A percentile compares a stretch with the other conserved stretches of the same genome.
These are phyloP conservation scores for Gambusia affinis DNA, from an alignment of 2,113 vertebrate species.

Conservation along the genomic window DNA sequence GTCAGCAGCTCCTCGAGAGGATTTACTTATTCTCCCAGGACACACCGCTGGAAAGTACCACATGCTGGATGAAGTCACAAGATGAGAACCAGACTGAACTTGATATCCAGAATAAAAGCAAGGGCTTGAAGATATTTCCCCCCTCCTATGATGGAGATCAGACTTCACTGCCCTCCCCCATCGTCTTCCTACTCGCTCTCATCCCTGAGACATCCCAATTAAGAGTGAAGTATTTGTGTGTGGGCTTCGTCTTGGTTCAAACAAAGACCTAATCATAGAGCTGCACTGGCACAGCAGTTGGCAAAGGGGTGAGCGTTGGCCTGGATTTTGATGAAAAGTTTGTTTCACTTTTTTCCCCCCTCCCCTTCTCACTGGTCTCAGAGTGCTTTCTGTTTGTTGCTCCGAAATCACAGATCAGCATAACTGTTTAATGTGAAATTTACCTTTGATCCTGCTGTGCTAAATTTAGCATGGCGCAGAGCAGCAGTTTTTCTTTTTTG, in stretches of 20 bases:
- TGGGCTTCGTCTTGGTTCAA: constrained; percentile 59
- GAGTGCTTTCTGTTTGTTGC: constrained; percentile 56
- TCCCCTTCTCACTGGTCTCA: constrained; percentile 51
- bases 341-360: constrained; percentile 66
- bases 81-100: constrained; percentile 12
- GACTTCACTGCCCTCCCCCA: constrained; percentile 30
- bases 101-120: constrained; percentile 10
- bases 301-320: constrained; percentile 66
- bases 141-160: constrained; percentile 35
- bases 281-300: constrained; percentile 56
- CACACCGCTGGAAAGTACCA: constrained; percentile 5
- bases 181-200: constrained; percentile 52
- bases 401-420: constrained; percentile 66
- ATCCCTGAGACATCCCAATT: constrained; percentile 59
- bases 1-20: constrained; percentile 22
- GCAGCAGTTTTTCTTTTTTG: constrained; percentile 15
- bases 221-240: constrained; percentile 60
- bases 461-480: constrained; percentile 70
- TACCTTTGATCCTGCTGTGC: constrained; percentile 69
- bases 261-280: constrained; percentile 66
- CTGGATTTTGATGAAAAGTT: constrained; percentile 72
- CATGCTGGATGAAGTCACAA: constrained; percentile 19
- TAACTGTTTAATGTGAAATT: constrained; percentile 74
- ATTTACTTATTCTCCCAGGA: constrained; percentile 32
- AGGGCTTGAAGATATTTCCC: constrained; percentile 24